phyloP scores from a whole-genome alignment of 1,140 invertebrate genomes.

The Episyrphus balteatus region DNA sequence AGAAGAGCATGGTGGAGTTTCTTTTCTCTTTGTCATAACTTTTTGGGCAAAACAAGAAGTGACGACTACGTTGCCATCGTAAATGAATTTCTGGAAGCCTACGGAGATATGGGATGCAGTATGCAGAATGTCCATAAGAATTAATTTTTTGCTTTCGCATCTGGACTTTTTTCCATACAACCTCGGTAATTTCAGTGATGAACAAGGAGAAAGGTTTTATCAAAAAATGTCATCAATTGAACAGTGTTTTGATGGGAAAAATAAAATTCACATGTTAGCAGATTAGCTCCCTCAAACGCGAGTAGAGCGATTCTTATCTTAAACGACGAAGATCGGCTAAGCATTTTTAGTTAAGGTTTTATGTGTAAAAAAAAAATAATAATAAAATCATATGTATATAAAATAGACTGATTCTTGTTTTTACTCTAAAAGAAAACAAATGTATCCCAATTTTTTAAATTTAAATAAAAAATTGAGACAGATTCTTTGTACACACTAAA shows the following conservation, averaged over 20 bases:
- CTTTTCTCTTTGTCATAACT: background rate
- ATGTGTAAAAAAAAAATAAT: no score
- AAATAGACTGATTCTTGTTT: no score
- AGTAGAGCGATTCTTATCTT: background rate
- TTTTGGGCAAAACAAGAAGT: background rate
- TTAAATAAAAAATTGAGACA: background rate
- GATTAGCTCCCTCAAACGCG: background rate
- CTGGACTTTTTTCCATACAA: background rate
- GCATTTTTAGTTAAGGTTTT: background rate
- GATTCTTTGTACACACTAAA: no score
- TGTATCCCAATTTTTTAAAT: background rate
- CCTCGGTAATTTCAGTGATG: background rate
- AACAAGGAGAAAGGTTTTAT: background rate
- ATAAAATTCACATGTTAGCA: background rate
- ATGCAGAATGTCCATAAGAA: no score
- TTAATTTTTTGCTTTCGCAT: background rate
- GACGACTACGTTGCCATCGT: no score
- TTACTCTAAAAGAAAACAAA: no score
- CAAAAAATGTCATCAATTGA: background rate
- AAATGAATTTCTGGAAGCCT: no score
- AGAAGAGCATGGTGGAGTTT: background rate
- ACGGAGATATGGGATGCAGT: no score
- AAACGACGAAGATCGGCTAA: background rate
- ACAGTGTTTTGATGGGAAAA: background rate
- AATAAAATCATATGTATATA: no score